Evolutionary conservation across 2,797 vertebrate species (phyloP), one percentile per base, ranked within the genome.

Genomic region (Rhynchotus rufescens): DNA sequence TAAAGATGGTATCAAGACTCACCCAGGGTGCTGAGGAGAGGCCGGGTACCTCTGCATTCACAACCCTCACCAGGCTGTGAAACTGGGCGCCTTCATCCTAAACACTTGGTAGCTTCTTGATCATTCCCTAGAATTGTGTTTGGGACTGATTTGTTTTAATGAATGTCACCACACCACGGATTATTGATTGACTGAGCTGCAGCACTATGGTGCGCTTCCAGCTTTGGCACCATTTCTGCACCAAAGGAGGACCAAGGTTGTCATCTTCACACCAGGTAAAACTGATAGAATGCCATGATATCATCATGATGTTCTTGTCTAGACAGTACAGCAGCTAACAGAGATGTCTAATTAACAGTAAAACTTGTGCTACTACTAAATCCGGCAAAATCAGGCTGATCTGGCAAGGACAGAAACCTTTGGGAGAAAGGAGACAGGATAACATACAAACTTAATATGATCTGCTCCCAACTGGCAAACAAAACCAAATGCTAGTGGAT

Each of bases 201-300:
- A 1, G 6, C 15, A n/a, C 10, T 66, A 56, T 74, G 12, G 2
- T 6, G 0, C 14, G 61, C 7, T 28, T 28, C 12, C 5, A 8
- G n/a, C 28, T 68, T 81, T 56, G 28, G 66, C 42, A 61, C 0
- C 0, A 38, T 54, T 89, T 80, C 88, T 79, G 45, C 42, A 51
- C n/a, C 3, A 16, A 89, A 49, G 21, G 30, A 83, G 34, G 26
- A 52, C 32, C 75, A 65, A 30, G 22, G 32, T 49, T 23, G 59
- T 34, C 1, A 1, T 51, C 26, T 91, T 59, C 45, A 16, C 16
- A 80, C 36, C 80, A 3, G 1, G 21, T 49, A 23, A n/a, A 68
- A n/a, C 51, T 10, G 26, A 21, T 52, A 69, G 13, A 69, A 51
- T 28, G 26, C 10, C 42, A 42, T 36, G 20, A 23, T 21, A 21